Evolutionary conservation across 2,113 vertebrate species (phyloP).

Genomic region (Epinephelus fuscoguttatus): DNA sequence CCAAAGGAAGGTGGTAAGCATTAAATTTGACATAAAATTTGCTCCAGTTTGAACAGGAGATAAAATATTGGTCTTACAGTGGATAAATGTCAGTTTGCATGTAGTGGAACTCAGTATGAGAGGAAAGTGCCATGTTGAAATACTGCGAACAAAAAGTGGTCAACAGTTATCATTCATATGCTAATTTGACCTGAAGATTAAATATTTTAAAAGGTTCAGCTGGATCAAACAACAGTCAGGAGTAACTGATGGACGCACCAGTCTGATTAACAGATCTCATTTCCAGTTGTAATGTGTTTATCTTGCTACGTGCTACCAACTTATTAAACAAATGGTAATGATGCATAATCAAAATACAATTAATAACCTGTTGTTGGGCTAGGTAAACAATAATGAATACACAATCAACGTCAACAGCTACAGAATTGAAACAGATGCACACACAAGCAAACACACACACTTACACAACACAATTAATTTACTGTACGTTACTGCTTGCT

Average conservation of each 20-base stretch:
- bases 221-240: conserved; percentile 2
- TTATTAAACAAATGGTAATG: conserved; percentile 29
- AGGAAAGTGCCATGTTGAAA: not conserved
- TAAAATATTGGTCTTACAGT: not conserved
- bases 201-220: not conserved
- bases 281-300: conserved; percentile 39
- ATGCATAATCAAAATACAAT: conserved; percentile 31
- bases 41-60: not conserved
- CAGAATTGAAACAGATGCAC: not conserved
- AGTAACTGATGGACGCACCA: not conserved
- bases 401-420: not conserved
- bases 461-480: not conserved
- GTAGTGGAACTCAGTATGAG: not conserved
- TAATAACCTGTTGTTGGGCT: conserved; percentile 17
- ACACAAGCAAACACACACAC: not conserved
- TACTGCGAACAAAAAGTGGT: not conserved
- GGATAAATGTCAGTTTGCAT: not conserved
- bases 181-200: not conserved
- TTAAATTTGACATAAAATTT: conserved; percentile 44
- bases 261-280: conserved; percentile 7
- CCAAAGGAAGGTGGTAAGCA: conserved; percentile 20
- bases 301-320: conserved; percentile 2
- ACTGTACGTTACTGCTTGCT: not conserved
- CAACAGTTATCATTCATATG: not conserved
- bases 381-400: conserved; percentile 22